Evolutionary conservation across 2,113 vertebrate genomes (phyloP).

Genomic region (Anguilla japonica): DNA sequence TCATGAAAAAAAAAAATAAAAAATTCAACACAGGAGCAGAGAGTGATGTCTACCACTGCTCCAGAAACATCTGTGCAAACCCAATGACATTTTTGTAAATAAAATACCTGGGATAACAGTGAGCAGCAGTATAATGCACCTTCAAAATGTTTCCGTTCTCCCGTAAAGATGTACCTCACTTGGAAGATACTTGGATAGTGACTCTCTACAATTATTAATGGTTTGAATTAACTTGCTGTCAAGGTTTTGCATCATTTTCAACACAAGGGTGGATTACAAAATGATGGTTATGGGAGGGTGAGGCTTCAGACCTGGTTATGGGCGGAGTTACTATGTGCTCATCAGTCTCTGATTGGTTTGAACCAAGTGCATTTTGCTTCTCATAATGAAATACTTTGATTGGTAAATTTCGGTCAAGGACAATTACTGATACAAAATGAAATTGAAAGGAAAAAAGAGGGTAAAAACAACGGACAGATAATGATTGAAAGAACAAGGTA

Average conservation of each 20-base stretch:
- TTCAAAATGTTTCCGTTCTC: not conserved
- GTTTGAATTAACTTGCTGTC: not conserved
- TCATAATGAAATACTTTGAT: conserved; percentile 9
- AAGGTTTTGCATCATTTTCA: not conserved
- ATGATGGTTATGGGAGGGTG: too few species aligned
- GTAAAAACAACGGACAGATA: too few species aligned
- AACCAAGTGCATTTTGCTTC: conserved; percentile 22
- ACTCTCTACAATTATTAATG: not conserved
- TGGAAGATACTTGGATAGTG: not conserved
- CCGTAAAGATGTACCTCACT: not conserved
- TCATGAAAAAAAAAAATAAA: not conserved
- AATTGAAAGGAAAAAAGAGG: not conserved
- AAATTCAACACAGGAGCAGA: conserved; percentile 13
- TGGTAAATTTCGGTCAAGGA: conserved; percentile 41
- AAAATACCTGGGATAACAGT: not conserved
- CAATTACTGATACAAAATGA: not conserved
- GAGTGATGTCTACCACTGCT: not conserved
- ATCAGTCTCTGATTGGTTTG: too few species aligned
- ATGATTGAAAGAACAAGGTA: too few species aligned
- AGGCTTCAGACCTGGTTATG: not conserved
- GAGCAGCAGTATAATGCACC: not conserved
- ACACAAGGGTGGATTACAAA: not conserved
- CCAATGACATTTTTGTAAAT: not conserved
- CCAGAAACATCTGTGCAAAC: not conserved
- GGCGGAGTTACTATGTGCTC: too few species aligned